These are phyloP conservation scores for Gymnoscopelus microlampas DNA, from an alignment of 2,797 vertebrate genomes.

Conservation along the genomic window DNA sequence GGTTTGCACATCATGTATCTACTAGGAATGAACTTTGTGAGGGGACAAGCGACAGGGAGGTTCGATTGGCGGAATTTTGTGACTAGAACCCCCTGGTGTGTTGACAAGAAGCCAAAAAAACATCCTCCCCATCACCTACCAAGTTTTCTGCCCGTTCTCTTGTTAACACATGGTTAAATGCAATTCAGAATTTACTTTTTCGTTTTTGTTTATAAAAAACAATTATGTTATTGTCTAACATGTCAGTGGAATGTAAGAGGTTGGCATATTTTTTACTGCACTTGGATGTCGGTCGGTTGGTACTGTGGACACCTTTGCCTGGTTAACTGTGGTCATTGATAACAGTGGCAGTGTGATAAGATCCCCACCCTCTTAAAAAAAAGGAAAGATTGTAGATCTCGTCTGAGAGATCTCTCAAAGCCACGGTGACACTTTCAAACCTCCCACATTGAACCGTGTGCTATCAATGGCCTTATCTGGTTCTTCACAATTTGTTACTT, in stretches of 20 bases:
- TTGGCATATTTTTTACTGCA: slow-evolving; percentile 74
- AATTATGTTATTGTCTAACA: slow-evolving; percentile 57
- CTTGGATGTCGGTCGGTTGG: slow-evolving; percentile 39
- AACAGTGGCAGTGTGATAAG: slow-evolving; percentile 32
- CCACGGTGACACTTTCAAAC: slow-evolving; percentile 63
- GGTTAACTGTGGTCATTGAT: slow-evolving; percentile 40
- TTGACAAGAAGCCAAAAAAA: slow-evolving; percentile 65
- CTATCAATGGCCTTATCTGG: slow-evolving; percentile 92
- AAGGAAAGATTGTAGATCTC: slow-evolving; percentile 70
- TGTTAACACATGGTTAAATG: slow-evolving; percentile 59
- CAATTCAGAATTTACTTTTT: slow-evolving; percentile 60
- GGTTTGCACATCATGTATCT: slow-evolving; percentile 17
- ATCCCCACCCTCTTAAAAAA: slow-evolving; percentile 52
- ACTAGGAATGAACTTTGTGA: slow-evolving; percentile 25
- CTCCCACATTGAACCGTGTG: slow-evolving; percentile 75
- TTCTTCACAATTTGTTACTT: slow-evolving; percentile 92
- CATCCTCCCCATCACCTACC: slow-evolving; percentile 22
- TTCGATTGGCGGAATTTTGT: too few relatives aligned
- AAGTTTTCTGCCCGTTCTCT: slow-evolving; percentile 62
- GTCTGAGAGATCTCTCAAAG: slow-evolving; percentile 61
- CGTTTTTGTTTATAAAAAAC: slow-evolving; percentile 61
- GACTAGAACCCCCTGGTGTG: slow-evolving; percentile 1
- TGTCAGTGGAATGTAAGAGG: slow-evolving; percentile 59
- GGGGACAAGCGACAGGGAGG: too few relatives aligned
- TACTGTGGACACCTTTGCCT: slow-evolving; percentile 35